Conservation (phyloP, 1,140 invertebrate genomes). For the Dinoponera quadriceps region DNA sequence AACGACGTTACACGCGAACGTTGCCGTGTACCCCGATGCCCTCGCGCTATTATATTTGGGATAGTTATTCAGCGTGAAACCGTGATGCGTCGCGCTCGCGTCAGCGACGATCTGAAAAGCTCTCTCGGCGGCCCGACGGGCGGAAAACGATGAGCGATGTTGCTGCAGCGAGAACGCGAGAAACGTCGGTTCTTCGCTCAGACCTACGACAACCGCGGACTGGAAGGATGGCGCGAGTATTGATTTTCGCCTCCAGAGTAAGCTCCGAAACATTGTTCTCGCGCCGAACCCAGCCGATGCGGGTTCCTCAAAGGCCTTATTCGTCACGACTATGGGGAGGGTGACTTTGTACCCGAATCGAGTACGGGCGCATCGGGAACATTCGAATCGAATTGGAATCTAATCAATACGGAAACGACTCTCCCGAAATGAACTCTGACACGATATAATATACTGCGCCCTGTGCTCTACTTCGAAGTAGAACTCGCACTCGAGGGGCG, state of each 20-base stretch:
- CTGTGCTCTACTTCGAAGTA: no score
- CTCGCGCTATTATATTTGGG: slow-evolving; percentile 2
- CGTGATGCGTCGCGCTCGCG: background rate
- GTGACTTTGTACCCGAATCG: slow-evolving; percentile 1
- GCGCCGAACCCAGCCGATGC: slow-evolving; percentile 5
- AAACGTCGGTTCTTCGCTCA: slow-evolving; percentile 41
- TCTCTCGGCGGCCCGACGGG: background rate
- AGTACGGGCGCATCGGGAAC: background rate
- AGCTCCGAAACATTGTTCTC: slow-evolving; percentile 36
- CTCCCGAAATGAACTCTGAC: background rate
- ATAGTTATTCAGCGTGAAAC: slow-evolving; percentile 7
- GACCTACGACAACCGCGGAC: slow-evolving; percentile 64
- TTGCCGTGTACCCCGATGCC: slow-evolving; percentile 29
- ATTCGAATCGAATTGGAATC: background rate
- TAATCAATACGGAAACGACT: slow-evolving; percentile 3
- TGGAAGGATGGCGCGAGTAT: slow-evolving; percentile 47
- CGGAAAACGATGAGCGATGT: background rate
- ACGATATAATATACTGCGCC: background rate
- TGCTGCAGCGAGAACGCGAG: background rate
- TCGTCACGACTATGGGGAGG: slow-evolving; percentile 20
- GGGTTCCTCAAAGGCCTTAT: slow-evolving; percentile 26
- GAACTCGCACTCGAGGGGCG: no score
- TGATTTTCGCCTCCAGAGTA: slow-evolving; percentile 61
- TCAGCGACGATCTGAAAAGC: background rate
- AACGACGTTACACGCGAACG: slow-evolving; percentile 55